Conservation (phyloP, 2,888 invertebrate genomes). For the Malachius bipustulatus region DNA sequence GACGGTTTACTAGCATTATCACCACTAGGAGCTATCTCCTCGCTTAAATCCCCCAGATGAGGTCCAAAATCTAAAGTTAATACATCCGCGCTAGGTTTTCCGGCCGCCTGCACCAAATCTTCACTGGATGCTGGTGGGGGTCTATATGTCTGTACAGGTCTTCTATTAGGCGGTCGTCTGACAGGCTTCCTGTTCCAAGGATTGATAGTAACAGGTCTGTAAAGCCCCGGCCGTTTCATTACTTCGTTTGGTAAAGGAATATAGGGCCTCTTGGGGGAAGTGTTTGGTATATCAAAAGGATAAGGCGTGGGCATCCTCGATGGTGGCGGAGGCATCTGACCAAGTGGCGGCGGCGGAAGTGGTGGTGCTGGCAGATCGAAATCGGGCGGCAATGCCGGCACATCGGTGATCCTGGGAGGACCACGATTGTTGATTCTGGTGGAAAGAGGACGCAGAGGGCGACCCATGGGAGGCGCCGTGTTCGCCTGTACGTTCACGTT, state of each 20-base stretch:
- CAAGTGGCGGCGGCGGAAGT: constrained; percentile 37
- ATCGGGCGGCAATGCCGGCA: constrained; percentile 57
- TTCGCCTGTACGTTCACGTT: constrained; percentile 78
- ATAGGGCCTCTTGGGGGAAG: constrained; percentile 45
- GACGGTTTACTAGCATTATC: too few species aligned
- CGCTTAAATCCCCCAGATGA: constrained; percentile 25
- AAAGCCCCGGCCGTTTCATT: constrained; percentile 45
- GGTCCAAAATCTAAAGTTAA: constrained; percentile 32
- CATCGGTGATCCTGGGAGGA: constrained; percentile 73
- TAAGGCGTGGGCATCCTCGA: constrained; percentile 52
- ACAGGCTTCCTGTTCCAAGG: constrained; percentile 45
- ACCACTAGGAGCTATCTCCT: constrained; percentile 27
- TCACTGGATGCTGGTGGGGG: constrained; percentile 43
- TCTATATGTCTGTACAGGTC: constrained; percentile 54
- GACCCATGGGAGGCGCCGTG: constrained; percentile 45
- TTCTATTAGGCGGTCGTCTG: constrained; percentile 38
- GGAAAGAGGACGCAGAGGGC: constrained; percentile 55
- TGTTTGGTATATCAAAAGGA: constrained; percentile 59
- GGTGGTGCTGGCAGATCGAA: constrained; percentile 46
- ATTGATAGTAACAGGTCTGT: constrained; percentile 44
- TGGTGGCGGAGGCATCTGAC: constrained; percentile 39
- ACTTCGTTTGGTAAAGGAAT: constrained; percentile 57
- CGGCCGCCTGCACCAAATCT: constrained; percentile 31
- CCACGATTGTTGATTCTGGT: constrained; percentile 82
- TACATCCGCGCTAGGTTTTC: constrained; percentile 32